Conservation (phyloP, 2,888 invertebrate species). For the Amiota minor region DNA sequence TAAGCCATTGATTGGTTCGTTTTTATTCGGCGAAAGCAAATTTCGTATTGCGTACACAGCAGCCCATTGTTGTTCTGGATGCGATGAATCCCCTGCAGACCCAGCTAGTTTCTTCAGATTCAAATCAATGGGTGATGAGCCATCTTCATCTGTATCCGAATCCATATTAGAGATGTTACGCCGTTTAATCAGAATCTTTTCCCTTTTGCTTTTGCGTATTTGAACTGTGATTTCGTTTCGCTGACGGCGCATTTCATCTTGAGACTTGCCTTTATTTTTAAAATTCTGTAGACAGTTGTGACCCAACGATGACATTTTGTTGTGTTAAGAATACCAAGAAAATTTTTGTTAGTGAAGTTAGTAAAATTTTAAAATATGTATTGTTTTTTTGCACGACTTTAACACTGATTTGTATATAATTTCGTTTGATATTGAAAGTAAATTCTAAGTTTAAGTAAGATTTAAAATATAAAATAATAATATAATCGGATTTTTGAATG, state of each 20-base stretch:
- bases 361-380: constrained; percentile 1
- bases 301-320: constrained; percentile 68
- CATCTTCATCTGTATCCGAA: too few relatives aligned
- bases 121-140: constrained; percentile 80
- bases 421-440: too few relatives aligned
- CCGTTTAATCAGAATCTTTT: constrained; percentile 95
- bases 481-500: too few relatives aligned
- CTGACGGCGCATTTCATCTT: constrained; percentile 98
- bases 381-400: too few relatives aligned
- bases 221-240: constrained; percentile 97
- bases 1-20: constrained; percentile 99
- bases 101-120: constrained; percentile 88
- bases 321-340: constrained; percentile 41
- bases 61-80: constrained; percentile 86
- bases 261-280: constrained; percentile 99
- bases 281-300: constrained; percentile 89
- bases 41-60: constrained; percentile 97
- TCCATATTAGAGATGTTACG: constrained; percentile 98
- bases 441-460: too few relatives aligned
- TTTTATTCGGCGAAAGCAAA: constrained; percentile 95
- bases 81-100: constrained; percentile 87
- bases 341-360: too few relatives aligned
- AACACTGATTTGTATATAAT: too few relatives aligned
- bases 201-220: constrained; percentile 97
- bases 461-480: too few relatives aligned